Conservation (phyloP, 2,113 vertebrate species). For the Sphyrna mokarran region DNA sequence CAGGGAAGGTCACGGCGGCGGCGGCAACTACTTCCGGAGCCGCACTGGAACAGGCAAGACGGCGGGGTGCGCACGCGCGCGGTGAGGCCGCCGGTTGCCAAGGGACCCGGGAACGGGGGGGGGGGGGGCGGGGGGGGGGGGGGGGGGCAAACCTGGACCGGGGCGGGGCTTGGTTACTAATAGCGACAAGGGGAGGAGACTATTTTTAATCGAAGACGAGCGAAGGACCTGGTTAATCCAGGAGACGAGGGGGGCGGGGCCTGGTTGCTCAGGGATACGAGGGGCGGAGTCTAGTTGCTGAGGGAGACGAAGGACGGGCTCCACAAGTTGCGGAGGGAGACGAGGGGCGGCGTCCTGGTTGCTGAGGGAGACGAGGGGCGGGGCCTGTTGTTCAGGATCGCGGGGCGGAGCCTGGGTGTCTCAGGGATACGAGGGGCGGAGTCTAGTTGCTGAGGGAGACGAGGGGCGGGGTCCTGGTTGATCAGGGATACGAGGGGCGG, state of each 20-base stretch:
- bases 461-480: too few relatives aligned
- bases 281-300: constrained; percentile 39
- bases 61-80: too few relatives aligned
- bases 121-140: too few relatives aligned
- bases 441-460: not conserved
- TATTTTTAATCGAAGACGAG: too few relatives aligned
- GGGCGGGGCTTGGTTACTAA: not conserved
- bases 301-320: constrained; percentile 34
- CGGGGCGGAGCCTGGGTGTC: not conserved
- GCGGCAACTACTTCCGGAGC: constrained; percentile 41
- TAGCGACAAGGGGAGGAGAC: not conserved
- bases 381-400: not conserved
- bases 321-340: too few relatives aligned
- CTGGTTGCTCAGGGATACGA: not conserved
- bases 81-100: constrained; percentile 40
- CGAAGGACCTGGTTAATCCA: too few relatives aligned
- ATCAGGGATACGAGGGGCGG: too few relatives aligned
- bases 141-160: too few relatives aligned
- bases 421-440: constrained; percentile 38
- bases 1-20: not conserved
- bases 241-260: constrained; percentile 3
- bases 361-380: constrained; percentile 38
- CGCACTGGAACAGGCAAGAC: constrained; percentile 44
- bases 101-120: too few relatives aligned
- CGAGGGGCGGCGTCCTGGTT: constrained; percentile 42